Conservation (phyloP, 2,113 vertebrate genomes). For the Ascaphus truei region DNA sequence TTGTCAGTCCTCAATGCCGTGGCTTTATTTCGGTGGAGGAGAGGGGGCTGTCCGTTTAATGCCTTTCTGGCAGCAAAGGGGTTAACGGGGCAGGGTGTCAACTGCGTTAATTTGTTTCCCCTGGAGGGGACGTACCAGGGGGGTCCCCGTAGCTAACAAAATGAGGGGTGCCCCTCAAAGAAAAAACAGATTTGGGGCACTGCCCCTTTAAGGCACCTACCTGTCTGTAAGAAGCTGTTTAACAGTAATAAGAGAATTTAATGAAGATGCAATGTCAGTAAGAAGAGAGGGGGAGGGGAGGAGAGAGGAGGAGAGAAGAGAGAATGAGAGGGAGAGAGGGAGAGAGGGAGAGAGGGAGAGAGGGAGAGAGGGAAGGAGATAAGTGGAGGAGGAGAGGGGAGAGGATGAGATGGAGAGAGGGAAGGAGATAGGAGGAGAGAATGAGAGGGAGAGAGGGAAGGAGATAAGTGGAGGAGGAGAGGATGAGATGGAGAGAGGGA, state of each 20-base stretch:
- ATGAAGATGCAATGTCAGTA: conserved; percentile 14
- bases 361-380: not conserved
- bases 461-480: not conserved
- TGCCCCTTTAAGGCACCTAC: not conserved
- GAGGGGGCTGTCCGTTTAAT: no score
- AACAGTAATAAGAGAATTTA: conserved; percentile 18
- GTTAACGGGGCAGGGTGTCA: no score
- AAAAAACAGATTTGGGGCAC: no score
- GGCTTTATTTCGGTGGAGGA: no score
- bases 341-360: not conserved
- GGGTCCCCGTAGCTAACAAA: no score
- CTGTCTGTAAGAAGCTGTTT: not conserved
- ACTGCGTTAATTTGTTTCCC: no score
- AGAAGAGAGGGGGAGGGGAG: conserved; percentile 14
- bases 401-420: not conserved
- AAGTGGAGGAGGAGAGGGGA: not conserved
- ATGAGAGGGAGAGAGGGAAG: not conserved
- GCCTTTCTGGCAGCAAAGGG: no score
- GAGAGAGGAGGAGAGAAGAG: not conserved
- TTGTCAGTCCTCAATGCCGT: no score
- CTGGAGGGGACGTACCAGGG: no score
- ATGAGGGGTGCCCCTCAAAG: no score
- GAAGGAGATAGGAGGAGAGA: no score
- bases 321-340: not conserved
- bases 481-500: not conserved